Conservation (phyloP, 2,888 invertebrate genomes). For the Coecobrya sp. region DNA sequence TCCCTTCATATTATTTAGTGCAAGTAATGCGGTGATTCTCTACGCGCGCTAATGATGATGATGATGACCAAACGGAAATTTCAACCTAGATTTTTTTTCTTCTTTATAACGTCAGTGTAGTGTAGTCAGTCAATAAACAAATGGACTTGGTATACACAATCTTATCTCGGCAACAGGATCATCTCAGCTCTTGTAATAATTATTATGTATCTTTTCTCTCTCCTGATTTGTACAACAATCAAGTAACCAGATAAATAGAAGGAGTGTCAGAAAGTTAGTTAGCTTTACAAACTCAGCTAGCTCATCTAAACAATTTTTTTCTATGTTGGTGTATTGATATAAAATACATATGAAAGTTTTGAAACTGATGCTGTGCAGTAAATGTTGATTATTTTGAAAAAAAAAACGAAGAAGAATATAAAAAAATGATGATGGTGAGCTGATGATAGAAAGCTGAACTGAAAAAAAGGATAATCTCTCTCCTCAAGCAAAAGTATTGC, state of each 20-base stretch:
- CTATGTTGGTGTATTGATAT: too few relatives aligned
- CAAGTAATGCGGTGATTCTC: not conserved
- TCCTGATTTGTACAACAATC: not conserved
- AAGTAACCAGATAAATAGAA: not conserved
- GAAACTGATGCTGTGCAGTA: too few relatives aligned
- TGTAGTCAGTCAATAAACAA: too few relatives aligned
- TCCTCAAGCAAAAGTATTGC: not conserved
- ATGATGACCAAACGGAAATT: constrained; percentile 77
- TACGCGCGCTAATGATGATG: constrained; percentile 12
- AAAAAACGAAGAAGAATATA: not conserved
- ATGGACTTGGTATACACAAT: too few relatives aligned
- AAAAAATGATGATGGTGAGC: not conserved
- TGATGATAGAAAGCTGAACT: constrained; percentile 32
- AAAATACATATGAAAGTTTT: constrained; percentile 41
- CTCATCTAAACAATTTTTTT: constrained; percentile 8
- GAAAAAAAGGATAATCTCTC: constrained; percentile 14
- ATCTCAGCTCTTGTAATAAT: not conserved
- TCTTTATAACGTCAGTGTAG: not conserved
- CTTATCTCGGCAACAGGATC: too few relatives aligned
- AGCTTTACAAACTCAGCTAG: not conserved
- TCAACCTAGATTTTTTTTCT: constrained; percentile 69
- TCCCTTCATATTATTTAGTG: not conserved
- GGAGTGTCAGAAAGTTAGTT: constrained; percentile 28
- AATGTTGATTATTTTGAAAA: too few relatives aligned
- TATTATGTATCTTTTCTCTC: not conserved